These are phyloP conservation scores for Silurus asotus DNA, from an alignment of 2,113 vertebrate species.

Conservation along the genomic window DNA sequence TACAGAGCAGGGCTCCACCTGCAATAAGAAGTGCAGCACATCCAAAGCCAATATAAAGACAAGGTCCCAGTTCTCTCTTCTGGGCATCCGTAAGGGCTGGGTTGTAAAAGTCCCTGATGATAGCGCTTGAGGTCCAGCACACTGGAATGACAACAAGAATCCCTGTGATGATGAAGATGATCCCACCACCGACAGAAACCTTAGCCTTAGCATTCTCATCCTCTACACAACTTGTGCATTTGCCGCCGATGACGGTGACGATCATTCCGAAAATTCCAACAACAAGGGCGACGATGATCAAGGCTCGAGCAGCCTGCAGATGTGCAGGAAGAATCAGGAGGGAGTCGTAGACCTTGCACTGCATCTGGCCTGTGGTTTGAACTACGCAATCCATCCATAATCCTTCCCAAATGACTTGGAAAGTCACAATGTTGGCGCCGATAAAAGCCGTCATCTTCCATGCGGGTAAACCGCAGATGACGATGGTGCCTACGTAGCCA, in stretches of 20 bases:
- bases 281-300: constrained; percentile 69
- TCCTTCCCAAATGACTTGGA: constrained; percentile 81
- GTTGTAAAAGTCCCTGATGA: constrained; percentile 85
- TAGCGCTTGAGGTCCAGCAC: constrained; percentile 78
- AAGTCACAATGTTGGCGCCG: constrained; percentile 82
- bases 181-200: constrained; percentile 63
- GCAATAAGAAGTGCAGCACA: constrained; percentile 74
- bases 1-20: constrained; percentile 78
- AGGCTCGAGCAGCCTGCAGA: constrained; percentile 70
- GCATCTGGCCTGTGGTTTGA: constrained; percentile 78
- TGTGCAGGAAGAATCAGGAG: constrained; percentile 72
- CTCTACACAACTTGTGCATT: constrained; percentile 71
- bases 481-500: constrained; percentile 80
- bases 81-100: constrained; percentile 71
- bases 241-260: constrained; percentile 58
- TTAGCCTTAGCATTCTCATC: constrained; percentile 62
- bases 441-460: constrained; percentile 88
- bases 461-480: constrained; percentile 81
- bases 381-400: constrained; percentile 78
- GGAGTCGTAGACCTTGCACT: constrained; percentile 79
- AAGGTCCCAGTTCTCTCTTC: constrained; percentile 81
- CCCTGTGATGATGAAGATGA: constrained; percentile 67
- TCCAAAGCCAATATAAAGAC: constrained; percentile 81
- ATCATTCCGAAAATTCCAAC: constrained; percentile 64
- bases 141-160: constrained; percentile 77